A percentile compares a stretch with the other conserved stretches of the same genome.
Conservation (phyloP, 1,140 invertebrate species). For the Megalonaias nervosa region DNA sequence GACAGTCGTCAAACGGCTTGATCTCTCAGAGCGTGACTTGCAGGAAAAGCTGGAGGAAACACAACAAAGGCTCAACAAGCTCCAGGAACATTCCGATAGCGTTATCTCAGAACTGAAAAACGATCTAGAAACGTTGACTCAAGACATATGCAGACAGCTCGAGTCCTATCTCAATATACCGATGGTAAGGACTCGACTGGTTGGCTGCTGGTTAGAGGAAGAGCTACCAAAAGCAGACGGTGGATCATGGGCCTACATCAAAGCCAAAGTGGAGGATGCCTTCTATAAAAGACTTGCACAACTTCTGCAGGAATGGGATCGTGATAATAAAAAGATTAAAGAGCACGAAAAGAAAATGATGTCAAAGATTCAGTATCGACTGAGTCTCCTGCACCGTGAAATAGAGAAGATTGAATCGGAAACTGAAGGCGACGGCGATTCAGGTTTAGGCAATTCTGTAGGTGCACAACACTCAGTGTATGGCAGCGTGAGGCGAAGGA, state of each 20-base stretch:
- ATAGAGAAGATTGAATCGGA: constrained; percentile 19
- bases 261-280: constrained; percentile 24
- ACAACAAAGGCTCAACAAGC: constrained; percentile 32
- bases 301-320: constrained; percentile 32
- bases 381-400: constrained; percentile 25
- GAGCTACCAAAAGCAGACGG: neutral
- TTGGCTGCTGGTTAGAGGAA: neutral
- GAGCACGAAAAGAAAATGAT: constrained; percentile 24
- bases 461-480: constrained; percentile 2
- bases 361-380: constrained; percentile 15
- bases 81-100: constrained; percentile 32
- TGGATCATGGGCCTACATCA: constrained; percentile 28
- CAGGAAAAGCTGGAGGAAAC: constrained; percentile 27
- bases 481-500: constrained; percentile 13
- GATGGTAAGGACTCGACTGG: neutral
- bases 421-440: neutral
- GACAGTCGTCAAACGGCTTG: constrained; percentile 41
- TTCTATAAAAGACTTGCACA: constrained; percentile 26
- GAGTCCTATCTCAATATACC: neutral
- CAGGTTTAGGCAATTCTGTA: neutral
- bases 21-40: constrained; percentile 38
- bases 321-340: constrained; percentile 9
- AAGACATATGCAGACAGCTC: constrained; percentile 16
- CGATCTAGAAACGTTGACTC: constrained; percentile 25
- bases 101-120: constrained; percentile 30